A percentile compares a stretch with the other conserved stretches of the same genome.
phyloP scores from a whole-genome alignment of 2,113 vertebrate species.

The Dasyprocta punctata region DNA sequence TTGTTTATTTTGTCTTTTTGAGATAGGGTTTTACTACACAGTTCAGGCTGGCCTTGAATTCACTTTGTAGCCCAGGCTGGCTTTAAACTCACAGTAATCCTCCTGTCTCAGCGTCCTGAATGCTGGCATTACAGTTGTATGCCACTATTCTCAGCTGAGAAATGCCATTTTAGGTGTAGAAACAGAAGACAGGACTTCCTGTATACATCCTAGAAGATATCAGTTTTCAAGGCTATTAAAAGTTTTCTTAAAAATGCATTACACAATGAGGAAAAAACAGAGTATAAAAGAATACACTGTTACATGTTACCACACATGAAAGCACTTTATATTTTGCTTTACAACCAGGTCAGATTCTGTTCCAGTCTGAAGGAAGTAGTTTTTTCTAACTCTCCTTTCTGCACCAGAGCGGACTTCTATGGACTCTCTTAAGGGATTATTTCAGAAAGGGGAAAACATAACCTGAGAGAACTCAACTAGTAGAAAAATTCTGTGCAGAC shows the following conservation, averaged over 20 bases:
- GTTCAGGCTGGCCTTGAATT: not conserved
- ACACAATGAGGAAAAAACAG: not conserved
- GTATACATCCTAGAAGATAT: not conserved
- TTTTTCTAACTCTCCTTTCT: conserved; percentile 22
- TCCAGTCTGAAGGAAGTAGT: not conserved
- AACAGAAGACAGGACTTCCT: not conserved
- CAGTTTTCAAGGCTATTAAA: not conserved
- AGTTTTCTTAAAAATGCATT: conserved; percentile 22
- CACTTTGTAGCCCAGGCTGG: not conserved
- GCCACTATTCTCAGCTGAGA: not conserved
- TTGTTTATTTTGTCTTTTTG: not conserved
- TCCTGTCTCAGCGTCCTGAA: not conserved
- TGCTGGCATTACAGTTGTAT: not conserved
- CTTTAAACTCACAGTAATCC: not conserved
- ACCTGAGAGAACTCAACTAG: not conserved
- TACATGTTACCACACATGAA: not conserved
- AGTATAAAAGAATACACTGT: not conserved
- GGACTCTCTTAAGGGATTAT: conserved; percentile 3
- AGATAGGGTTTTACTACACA: not conserved
- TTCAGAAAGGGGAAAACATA: not conserved
- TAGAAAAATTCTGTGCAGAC: not conserved
- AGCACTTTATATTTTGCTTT: conserved; percentile 14
- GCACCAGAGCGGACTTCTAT: not conserved
- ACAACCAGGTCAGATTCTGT: conserved; percentile 54
- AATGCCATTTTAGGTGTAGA: not conserved